A percentile compares a stretch with the other conserved stretches of the same genome.
phyloP scores from a whole-genome alignment of 2,797 vertebrate species.

The Acropternis orthonyx region DNA sequence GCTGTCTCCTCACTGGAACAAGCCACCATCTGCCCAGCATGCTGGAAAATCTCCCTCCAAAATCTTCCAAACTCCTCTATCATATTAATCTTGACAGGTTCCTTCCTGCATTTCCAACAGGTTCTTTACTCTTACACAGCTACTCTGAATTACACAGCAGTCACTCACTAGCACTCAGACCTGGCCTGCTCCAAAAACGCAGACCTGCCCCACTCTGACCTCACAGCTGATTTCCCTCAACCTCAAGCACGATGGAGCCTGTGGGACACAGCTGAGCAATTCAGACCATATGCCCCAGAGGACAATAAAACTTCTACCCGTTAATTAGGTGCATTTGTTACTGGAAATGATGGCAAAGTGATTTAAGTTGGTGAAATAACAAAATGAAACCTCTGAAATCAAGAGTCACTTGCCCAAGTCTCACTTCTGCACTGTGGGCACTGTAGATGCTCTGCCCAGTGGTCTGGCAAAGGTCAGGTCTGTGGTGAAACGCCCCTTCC shows the following conservation, averaged over 20 bases:
- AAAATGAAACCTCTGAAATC: conserved; percentile 9
- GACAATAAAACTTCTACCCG: neutral
- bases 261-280: neutral
- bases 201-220: neutral
- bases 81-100: neutral
- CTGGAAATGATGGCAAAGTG: neutral
- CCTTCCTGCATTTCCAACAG: neutral
- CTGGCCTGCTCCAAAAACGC: neutral
- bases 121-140: neutral
- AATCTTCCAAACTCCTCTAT: neutral
- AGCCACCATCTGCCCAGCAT: neutral
- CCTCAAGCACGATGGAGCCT: neutral
- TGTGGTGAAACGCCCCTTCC: neutral
- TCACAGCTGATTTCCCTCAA: neutral
- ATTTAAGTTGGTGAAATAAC: neutral
- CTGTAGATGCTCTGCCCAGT: fast-evolving
- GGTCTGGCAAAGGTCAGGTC: neutral
- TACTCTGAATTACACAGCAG: neutral
- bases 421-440: neutral
- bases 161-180: neutral
- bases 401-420: neutral
- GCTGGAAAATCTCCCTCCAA: neutral
- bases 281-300: neutral
- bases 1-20: neutral
- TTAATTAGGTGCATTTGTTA: conserved; percentile 1